Conservation (phyloP, 2,113 vertebrate species). For the Leuciscus idus region DNA sequence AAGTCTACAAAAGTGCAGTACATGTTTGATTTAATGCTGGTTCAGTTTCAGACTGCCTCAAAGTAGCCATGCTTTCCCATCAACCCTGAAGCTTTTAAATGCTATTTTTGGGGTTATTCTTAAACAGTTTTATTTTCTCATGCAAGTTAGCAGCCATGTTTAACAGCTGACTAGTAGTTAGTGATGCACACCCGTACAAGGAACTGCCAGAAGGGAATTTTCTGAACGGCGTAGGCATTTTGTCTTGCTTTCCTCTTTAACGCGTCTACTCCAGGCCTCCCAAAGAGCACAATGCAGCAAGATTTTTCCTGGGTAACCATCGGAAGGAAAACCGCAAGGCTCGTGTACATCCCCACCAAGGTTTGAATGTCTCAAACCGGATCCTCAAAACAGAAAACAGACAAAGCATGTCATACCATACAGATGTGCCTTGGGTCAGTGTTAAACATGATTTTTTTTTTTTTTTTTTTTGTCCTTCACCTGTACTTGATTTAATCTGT, state of each 20-base stretch:
- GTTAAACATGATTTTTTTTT: slow-evolving; percentile 65
- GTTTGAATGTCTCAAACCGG: slow-evolving; percentile 47
- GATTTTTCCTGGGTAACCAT: background rate
- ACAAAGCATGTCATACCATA: slow-evolving; percentile 74
- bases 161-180: slow-evolving; percentile 3
- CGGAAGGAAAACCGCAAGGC: slow-evolving; percentile 1
- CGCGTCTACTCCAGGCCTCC: slow-evolving; percentile 5
- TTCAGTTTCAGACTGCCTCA: slow-evolving; percentile 18
- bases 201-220: background rate
- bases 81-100: background rate
- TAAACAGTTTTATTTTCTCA: slow-evolving; percentile 50
- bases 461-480: slow-evolving; percentile 62
- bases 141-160: background rate
- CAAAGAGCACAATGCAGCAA: slow-evolving; percentile 53
- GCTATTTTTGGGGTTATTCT: slow-evolving; percentile 56
- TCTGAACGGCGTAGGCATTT: background rate
- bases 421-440: slow-evolving; percentile 78
- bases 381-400: slow-evolving; percentile 65
- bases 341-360: background rate
- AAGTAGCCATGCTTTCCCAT: background rate
- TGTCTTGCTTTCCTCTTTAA: slow-evolving; percentile 13
- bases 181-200: slow-evolving; percentile 1
- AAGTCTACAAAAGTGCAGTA: background rate
- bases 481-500: background rate
- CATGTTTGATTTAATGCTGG: background rate